Base-by-base conservation (phyloP, 2,113 vertebrate species). In the Synodontis membranacea region DNA sequence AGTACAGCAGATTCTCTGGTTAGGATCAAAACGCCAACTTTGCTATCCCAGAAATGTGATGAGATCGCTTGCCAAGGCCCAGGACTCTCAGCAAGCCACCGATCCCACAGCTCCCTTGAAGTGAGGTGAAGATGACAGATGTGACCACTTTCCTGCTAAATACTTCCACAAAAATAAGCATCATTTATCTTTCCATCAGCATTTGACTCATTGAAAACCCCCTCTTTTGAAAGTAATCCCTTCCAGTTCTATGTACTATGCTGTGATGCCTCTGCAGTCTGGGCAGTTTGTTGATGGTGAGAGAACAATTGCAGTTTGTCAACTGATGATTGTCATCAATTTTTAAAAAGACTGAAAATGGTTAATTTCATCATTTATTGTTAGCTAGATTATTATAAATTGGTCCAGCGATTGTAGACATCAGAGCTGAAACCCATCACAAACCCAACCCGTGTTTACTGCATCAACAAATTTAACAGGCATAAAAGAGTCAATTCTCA, bases 151-250 rank as follows among this genome's bases (percentile, higher is more conserved):
- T 50, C 78, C 86, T 84, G 85, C 85, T 88, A 88, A 84, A 91
- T 88, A 91, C 91, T 91, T 90, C 84, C 85, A 39, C 82, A 39
- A 80, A 90, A 92, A 93, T 91, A 84, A 54, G 91, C 80, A 82
- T 89, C 88, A 92, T 91, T 93, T 89, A 93, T 92, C 89, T 92
- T 75, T 39, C 84, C 28, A 23, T 54, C 78, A 88, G 50, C 23
- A 46, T 52, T 37, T 64, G 64, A 70, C 48, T 39, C 4, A 75
- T 88, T 87, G 7, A 66, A 85, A 34, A 64, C 6, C 60, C 72
- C 82, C 62, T 86, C 11, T 85, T 31, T 89, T 91, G 82, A 88
- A 86, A 92, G 87, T 37, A 1, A 48, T 64, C 83, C 62, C 39
- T 52, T 84, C 19, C 82, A 88, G 54, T 19, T 68, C 37, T 56